Evolutionary conservation across 2,797 vertebrate species (phyloP), one percentile per base, ranked within the genome.

Genomic region (Sorex maritimensis): DNA sequence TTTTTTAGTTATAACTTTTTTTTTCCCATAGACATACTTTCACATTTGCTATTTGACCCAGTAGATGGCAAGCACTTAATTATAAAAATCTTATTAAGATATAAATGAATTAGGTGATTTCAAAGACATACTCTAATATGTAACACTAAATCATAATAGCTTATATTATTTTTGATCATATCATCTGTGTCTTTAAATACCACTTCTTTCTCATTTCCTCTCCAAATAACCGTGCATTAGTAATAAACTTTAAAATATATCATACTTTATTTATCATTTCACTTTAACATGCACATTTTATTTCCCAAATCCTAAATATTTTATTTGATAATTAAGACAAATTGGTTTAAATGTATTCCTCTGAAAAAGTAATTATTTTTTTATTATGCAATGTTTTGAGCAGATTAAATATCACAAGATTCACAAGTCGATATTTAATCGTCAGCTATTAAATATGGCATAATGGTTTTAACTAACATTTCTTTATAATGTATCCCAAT

Each of bases 391-490:
- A 6, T 85, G 13, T 65, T 84, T 78, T 71, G 86, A 91, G 28
- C 13, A 84, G 74, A 8, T 0, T 19, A 72, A 65, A 63, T 95
- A 15, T 94, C 28, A 79, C 1, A 90, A 12, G 74, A 86, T 13
- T 14, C 94, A 78, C 5, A 94, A 80, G 38, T 92, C 44, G 41
- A 41, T 41, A 81, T 75, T 71, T 90, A 44, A 34, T 61, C 6
- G 61, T 11, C 0, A 77, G 14, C 72, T 75, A 63, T 61, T 49
- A 85, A 90, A 94, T 67, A 0, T 81, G 11, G 30, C 41, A 73
- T 83, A 90, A 5, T 65, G 6, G 72, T 83, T 89, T 81, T 71
- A 89, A 87, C 63, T 80, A 14, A 84, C 81, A 5, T 85, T 23
- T 28, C 5, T 77, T 82, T 46, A 67, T 34, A 30, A 7, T 34